Evolutionary conservation across 1,140 invertebrate genomes (phyloP).

Genomic region (Homarus americanus): DNA sequence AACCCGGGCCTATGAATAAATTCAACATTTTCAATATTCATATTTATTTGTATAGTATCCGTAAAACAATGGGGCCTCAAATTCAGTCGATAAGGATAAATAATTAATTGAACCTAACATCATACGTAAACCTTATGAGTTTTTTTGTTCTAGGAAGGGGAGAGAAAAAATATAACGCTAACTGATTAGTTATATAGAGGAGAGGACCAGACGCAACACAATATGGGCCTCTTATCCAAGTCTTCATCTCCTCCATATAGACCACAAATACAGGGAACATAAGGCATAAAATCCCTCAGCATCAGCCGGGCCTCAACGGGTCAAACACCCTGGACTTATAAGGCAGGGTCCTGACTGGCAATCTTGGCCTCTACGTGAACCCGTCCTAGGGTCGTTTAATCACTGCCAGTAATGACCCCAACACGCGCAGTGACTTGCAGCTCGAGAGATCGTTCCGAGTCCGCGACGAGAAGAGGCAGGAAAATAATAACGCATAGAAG

Average conservation of each 20-base stretch:
- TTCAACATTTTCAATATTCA: no score
- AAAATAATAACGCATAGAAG: no score
- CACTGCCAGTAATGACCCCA: conserved; percentile 26
- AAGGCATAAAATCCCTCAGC: neutral
- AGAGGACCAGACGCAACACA: neutral
- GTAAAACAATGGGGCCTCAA: no score
- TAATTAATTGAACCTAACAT: neutral
- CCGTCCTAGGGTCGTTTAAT: conserved; percentile 8
- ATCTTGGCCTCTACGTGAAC: conserved; percentile 25
- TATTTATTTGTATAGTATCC: no score
- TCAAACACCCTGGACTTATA: conserved; percentile 10
- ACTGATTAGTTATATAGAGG: conserved; percentile 28
- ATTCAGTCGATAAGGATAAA: no score
- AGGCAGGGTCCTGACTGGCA: neutral
- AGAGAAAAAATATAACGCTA: neutral
- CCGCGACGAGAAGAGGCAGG: no score
- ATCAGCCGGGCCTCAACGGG: neutral
- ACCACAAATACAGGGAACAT: neutral
- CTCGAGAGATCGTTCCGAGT: neutral
- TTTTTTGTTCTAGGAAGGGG: neutral
- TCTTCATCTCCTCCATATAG: neutral
- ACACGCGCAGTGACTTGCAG: conserved; percentile 37
- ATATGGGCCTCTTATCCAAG: neutral
- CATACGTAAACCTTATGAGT: neutral
- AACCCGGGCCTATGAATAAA: no score